These are phyloP conservation scores for Pachyseris speciosa DNA, from an alignment of 64 coral and sea anemone genomes.

Conservation along the genomic window DNA sequence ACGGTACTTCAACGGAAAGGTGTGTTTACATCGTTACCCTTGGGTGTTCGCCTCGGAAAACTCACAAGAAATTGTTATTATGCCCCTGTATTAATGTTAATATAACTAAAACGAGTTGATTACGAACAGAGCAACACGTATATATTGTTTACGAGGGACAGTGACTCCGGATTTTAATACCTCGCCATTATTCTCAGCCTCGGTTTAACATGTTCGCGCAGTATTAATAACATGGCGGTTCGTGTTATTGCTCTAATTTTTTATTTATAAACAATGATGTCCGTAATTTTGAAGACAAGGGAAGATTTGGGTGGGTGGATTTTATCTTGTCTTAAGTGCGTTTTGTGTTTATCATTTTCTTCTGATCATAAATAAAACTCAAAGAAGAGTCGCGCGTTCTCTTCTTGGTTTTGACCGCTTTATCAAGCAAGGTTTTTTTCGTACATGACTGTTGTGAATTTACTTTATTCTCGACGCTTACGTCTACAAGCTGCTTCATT, in stretches of 20 bases:
- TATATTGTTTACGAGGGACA: conserved; percentile 22
- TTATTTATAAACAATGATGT: conserved; percentile 89
- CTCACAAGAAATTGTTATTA: not conserved
- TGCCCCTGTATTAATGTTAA: not conserved
- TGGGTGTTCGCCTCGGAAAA: not conserved
- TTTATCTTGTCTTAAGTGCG: not conserved
- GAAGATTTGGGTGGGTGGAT: conserved; percentile 42
- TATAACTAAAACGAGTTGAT: conserved; percentile 13
- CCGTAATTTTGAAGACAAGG: conserved; percentile 70
- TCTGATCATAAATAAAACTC: not conserved
- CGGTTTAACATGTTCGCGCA: conserved; percentile 3
- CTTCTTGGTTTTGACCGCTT: not conserved
- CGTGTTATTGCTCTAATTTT: conserved; percentile 60
- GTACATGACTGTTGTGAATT: not conserved
- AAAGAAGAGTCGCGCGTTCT: not conserved
- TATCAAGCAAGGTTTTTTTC: not conserved
- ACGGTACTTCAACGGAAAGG: not conserved
- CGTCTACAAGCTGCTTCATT: not conserved
- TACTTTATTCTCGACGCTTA: not conserved
- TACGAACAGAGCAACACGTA: not conserved
- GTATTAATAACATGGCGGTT: conserved; percentile 23
- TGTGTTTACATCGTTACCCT: not conserved
- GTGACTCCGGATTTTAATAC: conserved; percentile 22
- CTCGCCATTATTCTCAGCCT: not conserved
- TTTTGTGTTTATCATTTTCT: not conserved